A percentile compares a stretch with the other conserved stretches of the same genome.
phyloP scores from a whole-genome alignment of 2,797 vertebrate species.

The Diceros bicornis region DNA sequence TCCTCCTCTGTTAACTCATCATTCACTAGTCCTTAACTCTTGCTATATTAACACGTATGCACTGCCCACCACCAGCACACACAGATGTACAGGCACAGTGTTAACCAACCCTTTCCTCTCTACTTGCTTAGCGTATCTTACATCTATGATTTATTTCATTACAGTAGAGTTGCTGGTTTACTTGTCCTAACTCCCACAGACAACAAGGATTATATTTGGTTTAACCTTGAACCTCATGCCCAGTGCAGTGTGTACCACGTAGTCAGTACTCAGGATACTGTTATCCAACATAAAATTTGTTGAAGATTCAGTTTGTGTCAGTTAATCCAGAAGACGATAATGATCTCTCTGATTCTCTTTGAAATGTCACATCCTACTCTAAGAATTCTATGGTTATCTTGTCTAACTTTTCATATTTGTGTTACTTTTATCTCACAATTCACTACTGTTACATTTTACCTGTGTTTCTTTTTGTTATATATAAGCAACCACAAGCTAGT shows the following conservation, averaged over 20 bases:
- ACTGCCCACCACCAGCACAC: background rate
- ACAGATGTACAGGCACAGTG: background rate
- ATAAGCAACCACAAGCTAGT: background rate
- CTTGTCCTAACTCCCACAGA: background rate
- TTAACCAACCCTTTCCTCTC: background rate
- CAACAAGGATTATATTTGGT: background rate
- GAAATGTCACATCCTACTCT: background rate
- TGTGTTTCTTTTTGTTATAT: background rate
- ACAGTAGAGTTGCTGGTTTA: background rate
- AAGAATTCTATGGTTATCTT: background rate
- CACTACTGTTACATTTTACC: background rate
- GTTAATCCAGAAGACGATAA: background rate
- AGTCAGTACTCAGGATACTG: background rate
- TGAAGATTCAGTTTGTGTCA: background rate
- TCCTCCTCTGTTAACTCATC: background rate
- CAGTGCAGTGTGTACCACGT: too few species aligned
- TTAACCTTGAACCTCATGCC: background rate
- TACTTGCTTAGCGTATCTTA: background rate
- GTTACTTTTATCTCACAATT: background rate
- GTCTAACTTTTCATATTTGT: background rate
- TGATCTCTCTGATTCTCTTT: constrained; percentile 42
- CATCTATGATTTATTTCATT: background rate
- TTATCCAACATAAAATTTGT: background rate
- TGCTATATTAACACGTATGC: background rate
- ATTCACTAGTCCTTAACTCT: background rate